Evolutionary conservation across 2,113 vertebrate species (phyloP), one percentile per base, ranked within the genome.

Genomic region (Nothobranchius kuhntae): DNA sequence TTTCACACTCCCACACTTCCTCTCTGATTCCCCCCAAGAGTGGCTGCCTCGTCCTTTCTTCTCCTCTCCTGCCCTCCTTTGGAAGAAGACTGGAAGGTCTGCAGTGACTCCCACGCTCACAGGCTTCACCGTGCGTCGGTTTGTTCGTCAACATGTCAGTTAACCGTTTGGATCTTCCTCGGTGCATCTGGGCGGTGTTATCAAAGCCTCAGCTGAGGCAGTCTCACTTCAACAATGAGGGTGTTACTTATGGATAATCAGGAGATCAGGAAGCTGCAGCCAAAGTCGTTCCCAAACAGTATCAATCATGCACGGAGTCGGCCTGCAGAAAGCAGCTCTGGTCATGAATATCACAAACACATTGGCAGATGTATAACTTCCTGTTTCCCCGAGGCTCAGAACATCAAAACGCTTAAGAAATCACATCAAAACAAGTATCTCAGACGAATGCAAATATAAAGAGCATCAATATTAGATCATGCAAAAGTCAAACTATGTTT

Each of bases 41-140:
- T 63, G 9, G 4, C 72, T 38, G 65, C 67, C 17, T 74, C 53
- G 64, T 61, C 74, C 84, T 82, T 87, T 78, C 89, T 90, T 92
- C 89, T 91, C 89, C 91, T 94, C 92, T 92, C 82, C 94, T 94
- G 92, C 91, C 82, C 91, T 88, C 91, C 92, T 83, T 89, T 86
- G 91, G 91, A 94, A 89, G 86, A 73, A 88, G 13, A 61, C 74
- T 78, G 78, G 68, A 86, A 84, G 86, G 76, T 86, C 82, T 66
- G 14, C 36, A 15, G 51, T 35, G 14, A 57, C 71, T 71, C 55
- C 26, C 9, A 24, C 64, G 10, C 13, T 24, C 14, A 12, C 75
- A 2, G 65, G 36, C 47, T 42, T 62, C 65, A 51, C 47, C 17
- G 61, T 3, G 2, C 8, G 21, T 12, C 50, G 12, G 51, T 13